Base-by-base conservation (phyloP, 1,140 invertebrate genomes). In the Spodoptera frugiperda region DNA sequence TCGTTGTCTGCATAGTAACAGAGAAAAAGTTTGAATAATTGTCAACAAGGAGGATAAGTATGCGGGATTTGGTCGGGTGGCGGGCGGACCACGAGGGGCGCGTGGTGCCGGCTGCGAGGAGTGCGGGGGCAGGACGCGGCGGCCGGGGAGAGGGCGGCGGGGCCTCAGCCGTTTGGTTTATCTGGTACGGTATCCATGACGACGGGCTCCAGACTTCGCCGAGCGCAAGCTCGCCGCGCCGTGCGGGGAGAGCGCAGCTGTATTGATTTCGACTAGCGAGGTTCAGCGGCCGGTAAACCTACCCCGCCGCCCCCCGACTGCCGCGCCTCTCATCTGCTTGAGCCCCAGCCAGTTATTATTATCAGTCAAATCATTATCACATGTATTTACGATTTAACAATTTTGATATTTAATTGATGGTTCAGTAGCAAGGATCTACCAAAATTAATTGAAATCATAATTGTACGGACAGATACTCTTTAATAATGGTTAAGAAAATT, bases 191-290 rank as follows among this genome's bases (percentile, higher is more conserved):
- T 87, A 77, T 54, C 84, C 81, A 84, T 88, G 78, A 82, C 79
- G 44, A 89, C 87, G 83, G 75, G 83, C 82, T 82, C 77, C 77
- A 87, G 88, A 84, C 54, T 57, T 25, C 21, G 21, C 54, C 86
- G 83, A 82, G 78, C 78, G 80, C 81, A 71, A 81, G 78, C 81
- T 78, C 59, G 49, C 57, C 33, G 21, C 33, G 33, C 19, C 53
- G 67, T 15, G 59, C 10, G 79, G 76, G 73, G 78, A 70, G 82
- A 75, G 78, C 87, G 89, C 89, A 90, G 89, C 91, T 91, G 89
- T 92, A 92, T 92, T 90, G 91, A 93, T 91, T 91, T 90, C 80
- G 86, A 84, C 82, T 83, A 68, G 80, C 82, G 81, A 84, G 83
- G 91, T 92, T 92, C 91, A 91, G 73, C 89, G 91, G 80, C 89